Percentiles rank a stretch among this genome's conserved stretches.
phyloP scores from a whole-genome alignment of 92 coral and sea anemone genomes.

The Siderastrea radians region DNA sequence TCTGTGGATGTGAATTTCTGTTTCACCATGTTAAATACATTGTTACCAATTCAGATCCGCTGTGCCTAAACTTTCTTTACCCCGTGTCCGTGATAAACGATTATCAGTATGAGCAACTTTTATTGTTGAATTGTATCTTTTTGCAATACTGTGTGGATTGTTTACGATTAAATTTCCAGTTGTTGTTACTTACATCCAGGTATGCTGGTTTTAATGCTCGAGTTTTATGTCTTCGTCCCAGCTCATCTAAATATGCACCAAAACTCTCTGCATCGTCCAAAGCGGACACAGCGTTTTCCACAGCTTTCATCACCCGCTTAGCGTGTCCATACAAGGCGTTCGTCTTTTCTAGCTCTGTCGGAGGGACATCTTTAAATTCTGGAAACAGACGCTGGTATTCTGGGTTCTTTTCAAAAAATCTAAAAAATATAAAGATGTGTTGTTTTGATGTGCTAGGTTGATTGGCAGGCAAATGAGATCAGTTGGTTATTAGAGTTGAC shows the following conservation, averaged over 20 bases:
- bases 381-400: conserved; percentile 86
- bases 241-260: conserved; percentile 82
- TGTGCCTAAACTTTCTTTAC: no score
- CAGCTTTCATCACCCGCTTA: conserved; percentile 88
- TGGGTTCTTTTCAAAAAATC: conserved; percentile 85
- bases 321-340: conserved; percentile 83
- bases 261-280: conserved; percentile 77
- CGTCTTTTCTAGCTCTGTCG: conserved; percentile 74
- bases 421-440: neutral
- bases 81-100: no score
- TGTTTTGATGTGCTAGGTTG: neutral
- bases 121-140: no score
- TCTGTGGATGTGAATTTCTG: no score
- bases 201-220: conserved; percentile 79
- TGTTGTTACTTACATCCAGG: conserved; percentile 71
- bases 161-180: no score
- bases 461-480: neutral
- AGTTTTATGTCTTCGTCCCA: conserved; percentile 83
- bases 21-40: no score
- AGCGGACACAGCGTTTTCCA: conserved; percentile 84
- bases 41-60: no score
- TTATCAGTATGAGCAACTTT: no score
- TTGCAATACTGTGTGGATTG: no score
- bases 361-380: conserved; percentile 73
- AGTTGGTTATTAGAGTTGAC: neutral